phyloP scores from a whole-genome alignment of 2,888 invertebrate species.

The Acrobasis consociella region DNA sequence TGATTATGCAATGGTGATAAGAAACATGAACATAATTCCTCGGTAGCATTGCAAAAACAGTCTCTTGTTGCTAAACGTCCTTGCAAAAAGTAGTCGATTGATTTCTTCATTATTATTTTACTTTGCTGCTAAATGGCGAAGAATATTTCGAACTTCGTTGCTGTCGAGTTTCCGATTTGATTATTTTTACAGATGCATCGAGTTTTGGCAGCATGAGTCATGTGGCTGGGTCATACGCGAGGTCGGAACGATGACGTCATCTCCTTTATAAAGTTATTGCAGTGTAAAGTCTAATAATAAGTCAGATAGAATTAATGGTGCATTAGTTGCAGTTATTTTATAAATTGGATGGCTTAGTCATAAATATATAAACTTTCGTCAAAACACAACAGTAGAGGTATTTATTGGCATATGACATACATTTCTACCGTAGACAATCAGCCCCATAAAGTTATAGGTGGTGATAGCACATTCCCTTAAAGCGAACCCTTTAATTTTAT shows the following conservation, averaged over 20 bases:
- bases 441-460: too few species aligned
- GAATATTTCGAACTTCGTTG: slow-evolving; percentile 1
- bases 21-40: not conserved
- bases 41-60: slow-evolving; percentile 1
- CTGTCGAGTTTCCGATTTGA: not conserved
- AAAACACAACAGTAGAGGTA: not conserved
- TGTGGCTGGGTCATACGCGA: slow-evolving; percentile 37
- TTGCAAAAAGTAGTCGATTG: not conserved
- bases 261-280: slow-evolving; percentile 10
- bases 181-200: slow-evolving; percentile 38
- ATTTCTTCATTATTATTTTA: not conserved
- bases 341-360: not conserved
- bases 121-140: not conserved
- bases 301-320: not conserved
- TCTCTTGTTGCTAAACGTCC: not conserved
- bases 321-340: too few species aligned
- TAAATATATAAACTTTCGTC: not conserved
- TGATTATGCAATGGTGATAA: slow-evolving; percentile 29
- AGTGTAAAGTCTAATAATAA: slow-evolving; percentile 2
- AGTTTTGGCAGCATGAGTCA: slow-evolving; percentile 36
- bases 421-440: too few species aligned
- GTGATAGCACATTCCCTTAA: too few species aligned
- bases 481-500: too few species aligned
- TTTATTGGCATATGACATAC: not conserved
- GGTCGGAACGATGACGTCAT: slow-evolving; percentile 45